Evolutionary conservation across 1,140 invertebrate species (phyloP).

Genomic region (Homarus americanus): DNA sequence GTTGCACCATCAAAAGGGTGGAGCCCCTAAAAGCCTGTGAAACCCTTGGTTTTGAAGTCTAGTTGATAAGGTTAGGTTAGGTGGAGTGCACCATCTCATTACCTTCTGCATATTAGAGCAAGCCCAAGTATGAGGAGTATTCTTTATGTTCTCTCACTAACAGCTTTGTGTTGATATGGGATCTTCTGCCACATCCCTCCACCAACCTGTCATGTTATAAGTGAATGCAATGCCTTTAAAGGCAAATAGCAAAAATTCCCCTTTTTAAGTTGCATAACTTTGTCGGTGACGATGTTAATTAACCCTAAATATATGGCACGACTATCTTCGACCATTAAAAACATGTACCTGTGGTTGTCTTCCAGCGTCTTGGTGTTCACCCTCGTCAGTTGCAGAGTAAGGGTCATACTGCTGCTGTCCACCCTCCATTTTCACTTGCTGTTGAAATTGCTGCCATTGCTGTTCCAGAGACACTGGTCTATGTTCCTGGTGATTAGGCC

Average conservation of each 20-base stretch:
- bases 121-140: no score
- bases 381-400: constrained; percentile 52
- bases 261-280: neutral
- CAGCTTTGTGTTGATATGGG: neutral
- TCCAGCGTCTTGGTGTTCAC: constrained; percentile 43
- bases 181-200: neutral
- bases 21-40: no score
- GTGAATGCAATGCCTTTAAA: no score
- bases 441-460: constrained; percentile 67
- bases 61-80: no score
- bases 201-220: no score
- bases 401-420: constrained; percentile 67
- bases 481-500: constrained; percentile 30
- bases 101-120: no score
- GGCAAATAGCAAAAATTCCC: no score
- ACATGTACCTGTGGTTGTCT: constrained; percentile 49
- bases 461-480: constrained; percentile 51
- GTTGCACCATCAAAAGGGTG: neutral
- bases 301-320: neutral
- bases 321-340: neutral
- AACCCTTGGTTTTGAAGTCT: no score
- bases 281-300: neutral
- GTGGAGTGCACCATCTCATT: no score
- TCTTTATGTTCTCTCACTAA: no score
- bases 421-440: constrained; percentile 63